Percentiles rank a stretch among this genome's conserved stretches.
phyloP scores from a whole-genome alignment of 2,113 vertebrate species.

The Laticauda colubrina region DNA sequence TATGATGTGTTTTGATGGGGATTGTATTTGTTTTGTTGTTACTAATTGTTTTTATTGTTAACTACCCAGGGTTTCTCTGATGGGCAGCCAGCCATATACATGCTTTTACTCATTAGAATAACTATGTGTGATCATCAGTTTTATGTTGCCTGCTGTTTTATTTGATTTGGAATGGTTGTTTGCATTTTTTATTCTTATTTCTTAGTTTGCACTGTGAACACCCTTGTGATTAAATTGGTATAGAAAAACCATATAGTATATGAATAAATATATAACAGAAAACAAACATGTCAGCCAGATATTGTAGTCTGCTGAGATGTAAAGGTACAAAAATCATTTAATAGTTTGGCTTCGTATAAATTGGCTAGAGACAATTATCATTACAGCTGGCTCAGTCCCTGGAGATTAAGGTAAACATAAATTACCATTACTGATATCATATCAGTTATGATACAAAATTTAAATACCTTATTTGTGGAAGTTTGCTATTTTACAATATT shows the following conservation, averaged over 20 bases:
- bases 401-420: slow-evolving; percentile 28
- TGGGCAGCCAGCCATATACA: background rate
- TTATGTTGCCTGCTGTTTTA: background rate
- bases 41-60: background rate
- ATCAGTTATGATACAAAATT: slow-evolving; percentile 17
- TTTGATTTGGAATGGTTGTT: background rate
- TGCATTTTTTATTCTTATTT: background rate
- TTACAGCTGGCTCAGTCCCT: slow-evolving; percentile 22
- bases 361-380: slow-evolving; percentile 33
- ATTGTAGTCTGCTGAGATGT: background rate
- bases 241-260: background rate
- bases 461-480: slow-evolving; percentile 20
- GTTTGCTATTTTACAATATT: slow-evolving; percentile 48
- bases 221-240: background rate
- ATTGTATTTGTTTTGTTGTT: background rate
- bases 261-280: background rate
- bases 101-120: background rate
- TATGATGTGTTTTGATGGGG: background rate
- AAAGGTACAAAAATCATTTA: background rate
- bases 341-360: background rate
- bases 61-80: background rate
- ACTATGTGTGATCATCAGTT: background rate
- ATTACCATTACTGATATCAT: slow-evolving; percentile 40
- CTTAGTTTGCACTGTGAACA: background rate
- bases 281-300: background rate